Evolutionary conservation across 2,888 invertebrate species (phyloP).

Genomic region (Chrysomela aeneicollis): DNA sequence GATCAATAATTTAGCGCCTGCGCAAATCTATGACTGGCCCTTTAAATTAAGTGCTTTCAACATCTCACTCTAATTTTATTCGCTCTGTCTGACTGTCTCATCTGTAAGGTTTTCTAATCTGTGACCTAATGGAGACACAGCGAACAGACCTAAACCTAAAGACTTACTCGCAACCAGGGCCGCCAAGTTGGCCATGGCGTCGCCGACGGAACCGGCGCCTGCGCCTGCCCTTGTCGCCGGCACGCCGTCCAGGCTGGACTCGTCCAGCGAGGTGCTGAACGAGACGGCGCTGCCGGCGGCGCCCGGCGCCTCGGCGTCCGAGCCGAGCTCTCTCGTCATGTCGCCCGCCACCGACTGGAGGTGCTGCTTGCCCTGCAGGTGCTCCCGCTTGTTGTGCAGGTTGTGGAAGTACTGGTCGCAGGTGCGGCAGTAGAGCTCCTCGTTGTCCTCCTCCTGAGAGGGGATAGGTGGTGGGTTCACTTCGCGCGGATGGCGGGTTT

Average conservation of each 20-base stretch:
- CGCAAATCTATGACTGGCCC: too few species aligned
- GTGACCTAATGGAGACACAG: too few species aligned
- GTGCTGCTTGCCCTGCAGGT: conserved; percentile 67
- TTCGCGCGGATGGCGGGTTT: too few species aligned
- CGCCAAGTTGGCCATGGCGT: conserved; percentile 57
- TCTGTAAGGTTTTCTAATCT: too few species aligned
- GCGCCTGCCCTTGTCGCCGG: conserved; percentile 40
- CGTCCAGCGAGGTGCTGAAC: conserved; percentile 57
- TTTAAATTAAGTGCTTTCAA: too few species aligned
- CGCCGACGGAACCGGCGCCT: conserved; percentile 48
- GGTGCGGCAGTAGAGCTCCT: conserved; percentile 66
- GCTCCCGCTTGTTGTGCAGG: conserved; percentile 67
- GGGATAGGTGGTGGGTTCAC: too few species aligned
- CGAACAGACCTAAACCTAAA: background rate
- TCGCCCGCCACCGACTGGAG: conserved; percentile 61
- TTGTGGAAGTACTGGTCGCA: conserved; percentile 69
- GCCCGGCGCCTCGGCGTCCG: conserved; percentile 45
- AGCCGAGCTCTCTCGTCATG: conserved; percentile 56
- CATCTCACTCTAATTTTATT: too few species aligned
- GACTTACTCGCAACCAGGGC: conserved; percentile 56
- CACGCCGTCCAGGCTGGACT: conserved; percentile 59
- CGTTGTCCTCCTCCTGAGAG: conserved; percentile 64
- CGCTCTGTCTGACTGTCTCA: too few species aligned
- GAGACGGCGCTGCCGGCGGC: conserved; percentile 37
- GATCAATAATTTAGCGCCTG: too few species aligned